These are phyloP conservation scores for Saccopteryx bilineata DNA, from an alignment of 2,113 vertebrate species.

Conservation along the genomic window DNA sequence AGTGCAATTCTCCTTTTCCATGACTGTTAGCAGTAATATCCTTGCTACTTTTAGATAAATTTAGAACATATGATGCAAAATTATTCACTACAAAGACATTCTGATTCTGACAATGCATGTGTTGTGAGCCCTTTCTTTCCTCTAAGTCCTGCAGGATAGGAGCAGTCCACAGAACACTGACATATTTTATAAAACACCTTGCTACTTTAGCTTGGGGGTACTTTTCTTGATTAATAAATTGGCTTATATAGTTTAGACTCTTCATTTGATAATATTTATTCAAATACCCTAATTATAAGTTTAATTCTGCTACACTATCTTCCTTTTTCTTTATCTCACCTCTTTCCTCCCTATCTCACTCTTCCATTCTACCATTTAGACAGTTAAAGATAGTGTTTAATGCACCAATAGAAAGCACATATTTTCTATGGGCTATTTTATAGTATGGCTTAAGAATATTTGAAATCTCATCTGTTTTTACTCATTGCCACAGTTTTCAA, in stretches of 20 bases:
- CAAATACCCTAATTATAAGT: background rate
- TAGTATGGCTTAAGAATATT: background rate
- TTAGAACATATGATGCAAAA: constrained; percentile 40
- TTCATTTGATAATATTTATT: background rate
- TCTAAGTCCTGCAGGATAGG: background rate
- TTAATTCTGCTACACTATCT: background rate
- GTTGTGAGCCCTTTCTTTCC: constrained; percentile 28
- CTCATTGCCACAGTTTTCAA: background rate
- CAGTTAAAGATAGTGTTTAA: background rate
- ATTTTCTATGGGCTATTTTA: background rate
- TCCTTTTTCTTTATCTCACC: background rate
- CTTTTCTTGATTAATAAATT: constrained; percentile 20
- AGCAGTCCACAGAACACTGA: background rate
- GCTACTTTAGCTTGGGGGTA: background rate
- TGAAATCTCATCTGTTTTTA: background rate
- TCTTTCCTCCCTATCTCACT: background rate
- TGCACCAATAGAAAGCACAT: background rate
- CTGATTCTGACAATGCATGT: background rate
- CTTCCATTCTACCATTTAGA: background rate
- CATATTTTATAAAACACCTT: background rate
- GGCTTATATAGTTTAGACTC: background rate
- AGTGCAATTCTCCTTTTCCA: constrained; percentile 23
- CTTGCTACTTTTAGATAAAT: constrained; percentile 39
- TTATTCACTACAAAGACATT: constrained; percentile 36
- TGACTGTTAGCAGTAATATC: constrained; percentile 11